Evolutionary conservation across 2,797 vertebrate species (phyloP).

Genomic region (Falco cherrug): DNA sequence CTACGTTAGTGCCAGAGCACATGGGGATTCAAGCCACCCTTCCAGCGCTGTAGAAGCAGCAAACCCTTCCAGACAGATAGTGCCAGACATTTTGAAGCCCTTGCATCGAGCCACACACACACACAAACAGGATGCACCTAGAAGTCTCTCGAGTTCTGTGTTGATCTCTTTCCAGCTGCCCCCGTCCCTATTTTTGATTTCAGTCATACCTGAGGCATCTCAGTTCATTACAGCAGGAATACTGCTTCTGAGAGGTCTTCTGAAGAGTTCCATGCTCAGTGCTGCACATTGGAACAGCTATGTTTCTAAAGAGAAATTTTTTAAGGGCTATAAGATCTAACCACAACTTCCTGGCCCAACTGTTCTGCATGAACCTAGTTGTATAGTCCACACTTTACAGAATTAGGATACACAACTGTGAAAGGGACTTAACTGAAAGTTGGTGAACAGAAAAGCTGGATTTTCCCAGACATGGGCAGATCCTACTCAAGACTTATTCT

Average conservation of each 20-base stretch:
- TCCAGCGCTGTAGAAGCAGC: background rate
- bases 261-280: background rate
- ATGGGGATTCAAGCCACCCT: background rate
- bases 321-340: background rate
- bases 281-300: background rate
- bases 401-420: background rate
- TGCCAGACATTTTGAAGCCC: background rate
- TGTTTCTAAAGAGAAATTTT: background rate
- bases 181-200: background rate
- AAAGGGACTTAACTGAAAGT: background rate
- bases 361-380: background rate
- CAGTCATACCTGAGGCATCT: background rate
- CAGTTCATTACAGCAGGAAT: background rate
- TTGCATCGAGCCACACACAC: background rate
- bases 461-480: background rate
- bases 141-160: background rate
- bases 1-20: background rate
- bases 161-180: background rate
- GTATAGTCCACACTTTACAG: accelerated
- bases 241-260: background rate
- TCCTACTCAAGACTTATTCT: background rate
- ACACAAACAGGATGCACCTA: background rate
- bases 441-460: background rate
- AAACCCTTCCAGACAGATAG: background rate
- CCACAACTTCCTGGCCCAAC: background rate